Evolutionary conservation across 2,113 vertebrate species (phyloP).

Genomic region (Synodontis membranacea): DNA sequence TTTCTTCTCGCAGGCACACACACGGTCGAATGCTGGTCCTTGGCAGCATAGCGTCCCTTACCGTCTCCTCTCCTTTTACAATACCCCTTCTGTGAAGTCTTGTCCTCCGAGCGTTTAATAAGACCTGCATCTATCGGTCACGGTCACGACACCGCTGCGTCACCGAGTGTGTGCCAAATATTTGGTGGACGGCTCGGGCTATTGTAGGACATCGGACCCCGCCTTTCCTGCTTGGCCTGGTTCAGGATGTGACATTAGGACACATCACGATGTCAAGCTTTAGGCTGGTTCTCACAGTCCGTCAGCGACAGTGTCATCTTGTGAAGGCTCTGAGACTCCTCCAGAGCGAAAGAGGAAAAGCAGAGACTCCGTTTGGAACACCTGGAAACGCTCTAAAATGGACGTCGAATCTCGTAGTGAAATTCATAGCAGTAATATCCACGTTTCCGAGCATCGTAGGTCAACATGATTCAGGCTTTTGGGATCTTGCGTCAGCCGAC

Average conservation of each 20-base stretch:
- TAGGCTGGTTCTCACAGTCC: constrained; percentile 11
- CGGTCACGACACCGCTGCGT: not conserved
- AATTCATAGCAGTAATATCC: not conserved
- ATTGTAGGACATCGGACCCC: constrained; percentile 44
- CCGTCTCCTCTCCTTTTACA: not conserved
- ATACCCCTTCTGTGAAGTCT: constrained; percentile 5
- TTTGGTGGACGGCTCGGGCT: constrained; percentile 58
- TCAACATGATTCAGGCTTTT: not conserved
- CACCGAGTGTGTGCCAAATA: not conserved
- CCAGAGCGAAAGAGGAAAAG: constrained; percentile 10
- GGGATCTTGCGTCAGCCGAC: not conserved
- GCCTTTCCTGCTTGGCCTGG: constrained; percentile 66
- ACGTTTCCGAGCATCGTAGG: not conserved
- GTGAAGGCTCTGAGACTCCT: constrained; percentile 36
- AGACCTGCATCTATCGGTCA: not conserved
- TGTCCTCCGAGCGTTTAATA: constrained; percentile 5
- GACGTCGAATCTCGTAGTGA: not conserved
- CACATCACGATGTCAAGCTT: not conserved
- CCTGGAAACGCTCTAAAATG: constrained; percentile 22
- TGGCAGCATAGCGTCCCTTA: not conserved
- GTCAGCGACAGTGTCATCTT: constrained; percentile 39
- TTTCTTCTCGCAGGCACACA: not conserved
- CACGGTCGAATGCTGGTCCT: too few species aligned
- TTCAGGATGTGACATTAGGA: constrained; percentile 63
- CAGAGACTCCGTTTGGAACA: not conserved